Base-by-base conservation (phyloP, 2,888 invertebrate genomes). In the Aromia moschata region DNA sequence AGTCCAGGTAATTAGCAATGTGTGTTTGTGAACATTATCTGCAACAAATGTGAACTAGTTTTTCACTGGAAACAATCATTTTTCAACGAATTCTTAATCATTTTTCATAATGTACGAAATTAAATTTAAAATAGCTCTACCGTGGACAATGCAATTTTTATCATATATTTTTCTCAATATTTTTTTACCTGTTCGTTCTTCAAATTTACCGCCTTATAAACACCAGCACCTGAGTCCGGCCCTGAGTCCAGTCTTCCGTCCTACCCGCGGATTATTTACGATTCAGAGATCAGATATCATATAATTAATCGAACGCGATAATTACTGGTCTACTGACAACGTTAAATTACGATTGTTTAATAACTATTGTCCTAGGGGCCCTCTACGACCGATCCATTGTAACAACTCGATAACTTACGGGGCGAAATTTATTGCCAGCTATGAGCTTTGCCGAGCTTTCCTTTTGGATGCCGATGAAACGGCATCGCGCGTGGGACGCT, bases 221-320 rank as follows among this genome's bases (percentile, higher is more conserved):
- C n/a, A n/a, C n/a, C n/a, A n/a, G n/a, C n/a, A n/a, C n/a, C n/a
- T n/a, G n/a, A n/a, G n/a, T n/a, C n/a, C n/a, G n/a, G n/a, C n/a
- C n/a, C n/a, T n/a, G n/a, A n/a, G 30, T 40, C 52, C 40, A 52
- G 52, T 52, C 41, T 31, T 18, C 20, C 52, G 52, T 40, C 52
- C 52, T 52, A 52, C 52, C 31, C 30, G 31, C 41, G 52, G 41
- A 52, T 52, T 52, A 52, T 44, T 44, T 45, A 46, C 52, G 52
- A 52, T 52, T 56, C 56, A 56, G 46, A 51, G 55, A 58, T 58
- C 58, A 58, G 64, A 65, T 60, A 67, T 63, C 65, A 51, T 68
- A 59, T 65, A 69, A 78, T 77, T 78, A 78, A 78, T 76, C 74
- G 74, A 73, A 75, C 74, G 70, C 60, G 73, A 74, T 77, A 78